Evolutionary conservation across 2,797 vertebrate species (phyloP).

Genomic region (Phoxinus dragarum): DNA sequence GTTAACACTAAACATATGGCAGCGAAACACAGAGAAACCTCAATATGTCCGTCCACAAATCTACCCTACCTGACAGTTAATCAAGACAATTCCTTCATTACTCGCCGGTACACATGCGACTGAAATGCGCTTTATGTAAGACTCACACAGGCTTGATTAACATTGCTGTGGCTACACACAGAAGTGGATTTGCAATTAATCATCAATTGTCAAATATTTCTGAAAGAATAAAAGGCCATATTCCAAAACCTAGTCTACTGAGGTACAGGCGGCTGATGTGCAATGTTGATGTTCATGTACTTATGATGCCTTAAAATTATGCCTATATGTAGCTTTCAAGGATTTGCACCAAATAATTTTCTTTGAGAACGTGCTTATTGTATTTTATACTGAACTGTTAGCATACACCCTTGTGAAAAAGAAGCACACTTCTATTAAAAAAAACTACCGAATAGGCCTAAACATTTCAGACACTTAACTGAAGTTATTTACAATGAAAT

Average conservation of each 20-base stretch:
- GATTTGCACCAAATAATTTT: background rate
- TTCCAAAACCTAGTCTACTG: background rate
- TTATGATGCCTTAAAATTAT: background rate
- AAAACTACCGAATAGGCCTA: no score
- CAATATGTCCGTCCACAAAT: background rate
- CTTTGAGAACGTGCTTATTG: background rate
- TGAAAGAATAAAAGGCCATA: background rate
- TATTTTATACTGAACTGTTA: background rate
- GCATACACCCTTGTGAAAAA: background rate
- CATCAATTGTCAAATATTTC: background rate
- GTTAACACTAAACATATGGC: background rate
- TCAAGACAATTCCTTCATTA: background rate
- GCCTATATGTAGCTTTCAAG: background rate
- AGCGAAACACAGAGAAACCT: background rate
- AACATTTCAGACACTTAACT: no score
- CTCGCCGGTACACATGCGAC: background rate
- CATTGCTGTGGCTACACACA: background rate
- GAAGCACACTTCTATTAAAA: background rate
- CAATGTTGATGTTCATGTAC: background rate
- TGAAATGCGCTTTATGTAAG: background rate
- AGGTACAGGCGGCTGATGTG: background rate
- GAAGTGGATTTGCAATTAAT: background rate
- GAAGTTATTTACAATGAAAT: no score
- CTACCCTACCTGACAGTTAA: conserved; percentile 1
- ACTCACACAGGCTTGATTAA: background rate